Percentiles rank a stretch among this genome's conserved stretches.
Conservation (phyloP, 1,140 invertebrate species). For the Megalonaias nervosa region DNA sequence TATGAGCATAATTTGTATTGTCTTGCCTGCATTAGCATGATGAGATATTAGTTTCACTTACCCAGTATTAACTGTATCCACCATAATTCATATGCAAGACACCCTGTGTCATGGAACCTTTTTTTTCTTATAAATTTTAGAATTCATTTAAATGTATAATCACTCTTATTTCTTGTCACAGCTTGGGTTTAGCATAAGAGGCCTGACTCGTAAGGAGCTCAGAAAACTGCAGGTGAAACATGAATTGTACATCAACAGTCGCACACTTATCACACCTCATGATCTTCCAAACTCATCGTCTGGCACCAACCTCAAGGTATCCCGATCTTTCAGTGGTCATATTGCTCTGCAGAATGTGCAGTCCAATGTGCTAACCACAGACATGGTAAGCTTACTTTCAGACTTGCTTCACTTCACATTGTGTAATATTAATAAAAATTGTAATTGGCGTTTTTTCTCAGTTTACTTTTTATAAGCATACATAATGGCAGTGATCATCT, state of each 20-base stretch:
- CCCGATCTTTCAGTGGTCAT: constrained; percentile 43
- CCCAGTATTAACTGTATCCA: too few relatives aligned
- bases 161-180: constrained; percentile 30
- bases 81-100: too few relatives aligned
- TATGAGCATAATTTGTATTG: too few relatives aligned
- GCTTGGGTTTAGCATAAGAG: constrained; percentile 92
- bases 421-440: too few relatives aligned
- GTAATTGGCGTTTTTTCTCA: not conserved
- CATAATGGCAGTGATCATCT: constrained; percentile 74
- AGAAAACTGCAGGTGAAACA: constrained; percentile 91
- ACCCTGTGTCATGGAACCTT: too few relatives aligned
- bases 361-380: constrained; percentile 36
- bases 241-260: constrained; percentile 88
- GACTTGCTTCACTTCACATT: too few relatives aligned
- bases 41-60: too few relatives aligned
- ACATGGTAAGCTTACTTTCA: constrained; percentile 37
- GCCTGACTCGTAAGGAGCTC: constrained; percentile 91
- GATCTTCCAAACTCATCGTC: not conserved
- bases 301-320: constrained; percentile 14
- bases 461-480: not conserved
- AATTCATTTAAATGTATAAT: too few relatives aligned
- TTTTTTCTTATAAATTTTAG: too few relatives aligned
- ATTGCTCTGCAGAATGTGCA: constrained; percentile 32
- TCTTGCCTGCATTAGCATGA: too few relatives aligned
- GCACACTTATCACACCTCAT: constrained; percentile 2